A percentile compares a stretch with the other conserved stretches of the same genome.
These are phyloP conservation scores for Trogon surrucura DNA, from an alignment of 2,113 vertebrate species.

Conservation along the genomic window DNA sequence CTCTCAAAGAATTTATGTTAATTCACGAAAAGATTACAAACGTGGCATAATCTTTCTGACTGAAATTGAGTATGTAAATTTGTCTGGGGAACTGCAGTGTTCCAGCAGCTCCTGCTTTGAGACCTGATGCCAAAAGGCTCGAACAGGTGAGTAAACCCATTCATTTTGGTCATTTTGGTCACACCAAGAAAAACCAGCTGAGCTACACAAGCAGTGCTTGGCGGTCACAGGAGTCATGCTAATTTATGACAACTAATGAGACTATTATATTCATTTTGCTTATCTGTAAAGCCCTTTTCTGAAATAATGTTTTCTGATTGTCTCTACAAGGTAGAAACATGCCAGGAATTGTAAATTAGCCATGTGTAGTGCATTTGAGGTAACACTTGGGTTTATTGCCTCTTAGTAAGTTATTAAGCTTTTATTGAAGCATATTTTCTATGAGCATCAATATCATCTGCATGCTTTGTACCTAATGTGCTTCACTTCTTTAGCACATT, in stretches of 20 bases:
- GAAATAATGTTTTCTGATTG: background rate
- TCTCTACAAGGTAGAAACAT: background rate
- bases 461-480: background rate
- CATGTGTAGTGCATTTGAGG: background rate
- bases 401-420: conserved; percentile 39
- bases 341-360: conserved; percentile 29
- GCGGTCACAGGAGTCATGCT: background rate
- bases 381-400: conserved; percentile 7
- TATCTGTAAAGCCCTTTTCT: conserved; percentile 14
- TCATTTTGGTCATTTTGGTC: background rate
- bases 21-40: conserved; percentile 31
- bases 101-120: background rate
- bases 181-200: background rate
- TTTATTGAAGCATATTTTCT: conserved; percentile 50
- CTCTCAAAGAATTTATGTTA: conserved; percentile 10
- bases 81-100: background rate
- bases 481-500: background rate
- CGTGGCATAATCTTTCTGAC: background rate
- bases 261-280: background rate
- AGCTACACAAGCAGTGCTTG: background rate
- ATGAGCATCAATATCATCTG: background rate
- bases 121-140: background rate
- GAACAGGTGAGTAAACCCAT: background rate
- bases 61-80: conserved; percentile 25
- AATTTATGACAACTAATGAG: background rate